Base-by-base conservation (phyloP, 2,797 vertebrate species). In the Agapornis canus region DNA sequence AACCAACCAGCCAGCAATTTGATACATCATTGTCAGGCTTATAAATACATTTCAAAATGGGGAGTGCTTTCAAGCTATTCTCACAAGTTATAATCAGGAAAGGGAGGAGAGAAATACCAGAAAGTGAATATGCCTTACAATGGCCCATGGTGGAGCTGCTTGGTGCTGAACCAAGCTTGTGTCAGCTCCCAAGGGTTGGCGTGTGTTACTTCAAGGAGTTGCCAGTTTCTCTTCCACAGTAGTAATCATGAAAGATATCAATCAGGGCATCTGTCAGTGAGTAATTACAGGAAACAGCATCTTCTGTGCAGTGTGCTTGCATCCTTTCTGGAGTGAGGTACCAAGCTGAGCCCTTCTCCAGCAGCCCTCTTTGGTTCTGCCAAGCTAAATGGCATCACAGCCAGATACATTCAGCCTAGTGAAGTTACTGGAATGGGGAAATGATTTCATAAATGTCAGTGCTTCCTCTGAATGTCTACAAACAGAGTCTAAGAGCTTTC, bases 241-340 rank as follows among this genome's bases (percentile, higher is more conserved):
- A 43, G 54, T 8, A 61, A 66, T 35, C 19, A n/a, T 13, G 4
- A 83, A 59, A 80, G 91, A 65, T 39, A 81, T 6, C 72, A 39
- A 76, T 56, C 59, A 73, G 51, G 76, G 70, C 66, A 89, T 45
- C 77, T 91, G 77, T 69, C 85, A 72, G 73, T 20, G 80, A 65
- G 69, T 63, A 72, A 94, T 92, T 79, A 84, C 80, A 90, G 88
- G 87, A 89, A 95, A 90, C 9, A 52, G 5, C 57, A 57, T 35
- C 79, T 72, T 60, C 59, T 39, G 31, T 76, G 66, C 66, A 12
- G 64, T 0, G 9, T 12, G 23, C 37, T 77, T 4, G 9, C 13
- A 6, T 21, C 45, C 57, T 37, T 70, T 42, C 86, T 94, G 80
- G 71, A 90, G 61, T 0, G 3, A 90, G 59, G 37, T 77, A 66